Evolutionary conservation across 2,888 invertebrate genomes (phyloP), one percentile per base, ranked within the genome.

Genomic region (Sturmia bella): DNA sequence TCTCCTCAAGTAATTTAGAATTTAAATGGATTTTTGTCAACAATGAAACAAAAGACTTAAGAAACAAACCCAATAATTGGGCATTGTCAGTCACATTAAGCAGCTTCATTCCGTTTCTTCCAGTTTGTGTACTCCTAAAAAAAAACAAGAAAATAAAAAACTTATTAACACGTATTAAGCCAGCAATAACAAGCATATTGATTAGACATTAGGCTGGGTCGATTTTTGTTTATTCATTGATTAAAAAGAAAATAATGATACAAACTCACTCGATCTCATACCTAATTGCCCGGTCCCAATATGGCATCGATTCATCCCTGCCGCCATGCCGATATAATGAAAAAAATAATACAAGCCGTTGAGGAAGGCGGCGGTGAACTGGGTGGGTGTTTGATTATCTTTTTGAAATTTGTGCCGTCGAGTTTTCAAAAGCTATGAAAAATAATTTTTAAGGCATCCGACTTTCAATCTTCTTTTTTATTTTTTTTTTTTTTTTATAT

Each of bases 271-370:
- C n/a, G n/a, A 92, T 93, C 95, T n/a, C 99, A 99, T 92, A 99
- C 99, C 0, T 97, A 99, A 92, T 92, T 99, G 80, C 96, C 97
- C 24, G 90, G 97, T 6, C 97, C 98, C 63, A 95, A 95, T 87
- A 98, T 98, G 96, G 99, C 99, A 11, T 98, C 99, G 6, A 98
- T 99, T 63, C 99, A 99, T 92, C 99, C 99, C 0, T 99, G 99
- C 94, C 94, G 98, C 87, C 99, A 99, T 92, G 99, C 99, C 2
- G 99, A 99, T 91, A 99, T 99, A 45, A 99, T 99, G 99, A 99
- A 99, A 92, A 98, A 98, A 91, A 97, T 99, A 70, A 98, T 99
- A 85, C 97, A 98, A 90, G 99, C 98, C 7, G 98, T 99, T 39
- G 97, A 96, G 83, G 99, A 99, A 89, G 98, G 97, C 83, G 99